Evolutionary conservation across 2,113 vertebrate species (phyloP), one percentile per base, ranked within the genome.

Genomic region (Dicrurus megarhynchus): DNA sequence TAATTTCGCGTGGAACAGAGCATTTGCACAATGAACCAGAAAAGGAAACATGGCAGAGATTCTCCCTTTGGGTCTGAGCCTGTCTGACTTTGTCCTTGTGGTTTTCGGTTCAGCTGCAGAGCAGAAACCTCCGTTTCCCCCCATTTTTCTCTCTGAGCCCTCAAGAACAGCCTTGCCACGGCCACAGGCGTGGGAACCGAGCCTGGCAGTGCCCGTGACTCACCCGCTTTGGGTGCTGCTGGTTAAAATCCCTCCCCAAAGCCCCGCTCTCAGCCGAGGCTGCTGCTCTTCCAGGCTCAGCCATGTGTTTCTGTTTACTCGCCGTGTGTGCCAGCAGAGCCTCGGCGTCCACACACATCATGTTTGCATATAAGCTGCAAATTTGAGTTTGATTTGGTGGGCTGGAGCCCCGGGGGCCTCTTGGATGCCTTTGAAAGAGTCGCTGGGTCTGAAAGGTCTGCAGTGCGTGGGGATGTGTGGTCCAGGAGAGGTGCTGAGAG

Each of bases 371-470:
- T 24, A 79, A 95, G 85, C 82, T 93, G 93, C 82, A 88, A 95
- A 96, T 95, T 90, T 41, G 85, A 96, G 92, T 90, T 96, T 95
- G 85, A 91, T 95, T 93, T 91, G 95, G 87, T 18, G 69, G 90
- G 82, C 67, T 94, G 85, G 90, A 94, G 78, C 39, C 55, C 30
- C 67, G 68, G 84, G 90, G 86, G 83, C 16, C 47, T 74, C 86
- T 88, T 59, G 64, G 60, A 73, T 81, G 93, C 65, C 16, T 90
- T 89, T 95, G 87, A 91, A 95, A 92, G 60, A 84, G 52, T 8
- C 2, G 2, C 68, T 70, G 83, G 86, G 56, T 44, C 80, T 78
- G 93, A 75, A 52, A 84, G 80, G 89, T 86, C 89, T 81, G 13
- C 75, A 21, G 35, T 9, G 47, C 3, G 0, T 9, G 44, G 87